These are phyloP conservation scores for Actinia tenebrosa DNA, from an alignment of 64 coral and sea anemone species.

Conservation along the genomic window DNA sequence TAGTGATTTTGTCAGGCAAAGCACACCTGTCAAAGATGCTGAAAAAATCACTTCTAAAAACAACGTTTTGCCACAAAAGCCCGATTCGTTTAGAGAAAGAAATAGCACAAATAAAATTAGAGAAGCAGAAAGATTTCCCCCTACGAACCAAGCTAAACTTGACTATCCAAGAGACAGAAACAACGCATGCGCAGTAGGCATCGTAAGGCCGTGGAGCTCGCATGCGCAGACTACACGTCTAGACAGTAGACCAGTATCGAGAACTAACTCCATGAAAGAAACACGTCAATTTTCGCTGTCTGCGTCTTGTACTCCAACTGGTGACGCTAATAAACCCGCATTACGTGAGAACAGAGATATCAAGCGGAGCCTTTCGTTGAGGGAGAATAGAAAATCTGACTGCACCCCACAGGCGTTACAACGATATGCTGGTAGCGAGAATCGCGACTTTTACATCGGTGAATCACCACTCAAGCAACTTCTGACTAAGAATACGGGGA, in stretches of 20 bases:
- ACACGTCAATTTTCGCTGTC: background rate
- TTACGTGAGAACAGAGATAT: background rate
- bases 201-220: slow-evolving; percentile 1
- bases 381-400: background rate
- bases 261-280: slow-evolving; percentile 13
- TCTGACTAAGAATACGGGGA: slow-evolving; percentile 23
- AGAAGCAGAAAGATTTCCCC: background rate
- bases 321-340: background rate
- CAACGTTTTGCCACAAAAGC: background rate
- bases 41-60: background rate
- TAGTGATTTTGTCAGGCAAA: background rate
- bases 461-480: slow-evolving; percentile 5
- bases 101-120: background rate
- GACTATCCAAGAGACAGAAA: background rate
- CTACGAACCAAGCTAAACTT: background rate
- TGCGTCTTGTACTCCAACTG: background rate
- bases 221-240: background rate
- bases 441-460: background rate
- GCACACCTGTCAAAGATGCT: background rate
- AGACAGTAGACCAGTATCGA: background rate
- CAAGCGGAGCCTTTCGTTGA: background rate
- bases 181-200: slow-evolving; percentile 13
- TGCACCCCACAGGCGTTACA: background rate
- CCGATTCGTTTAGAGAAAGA: background rate
- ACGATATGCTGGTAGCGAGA: background rate